Percentiles rank a stretch among this genome's conserved stretches.
Evolutionary conservation across 2,113 vertebrate genomes (phyloP).

Genomic region (Hyla sarda): DNA sequence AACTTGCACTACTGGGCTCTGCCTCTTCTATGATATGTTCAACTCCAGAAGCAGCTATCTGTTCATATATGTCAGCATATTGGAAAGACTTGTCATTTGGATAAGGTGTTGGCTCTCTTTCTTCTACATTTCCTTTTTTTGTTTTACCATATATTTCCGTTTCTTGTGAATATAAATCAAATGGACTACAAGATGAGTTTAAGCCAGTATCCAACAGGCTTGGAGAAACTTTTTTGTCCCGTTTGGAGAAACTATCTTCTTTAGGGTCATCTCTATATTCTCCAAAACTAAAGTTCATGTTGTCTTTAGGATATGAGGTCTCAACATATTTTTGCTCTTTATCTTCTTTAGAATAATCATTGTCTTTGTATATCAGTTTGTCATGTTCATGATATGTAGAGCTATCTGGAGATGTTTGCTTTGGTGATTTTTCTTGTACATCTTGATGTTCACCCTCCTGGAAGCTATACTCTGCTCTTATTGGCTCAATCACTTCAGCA

Average conservation of each 20-base stretch:
- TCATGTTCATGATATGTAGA: slow-evolving; percentile 47
- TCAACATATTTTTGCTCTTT: slow-evolving; percentile 1
- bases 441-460: not conserved
- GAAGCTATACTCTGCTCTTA: not conserved
- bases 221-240: slow-evolving; percentile 67
- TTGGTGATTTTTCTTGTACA: not conserved
- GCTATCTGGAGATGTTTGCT: not conserved
- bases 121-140: slow-evolving; percentile 68
- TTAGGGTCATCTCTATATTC: slow-evolving; percentile 26
- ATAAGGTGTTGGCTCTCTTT: slow-evolving; percentile 92
- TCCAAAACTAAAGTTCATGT: not conserved
- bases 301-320: slow-evolving; percentile 20
- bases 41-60: slow-evolving; percentile 70
- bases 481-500: not conserved
- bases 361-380: slow-evolving; percentile 26
- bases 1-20: slow-evolving; percentile 61
- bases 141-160: slow-evolving; percentile 63
- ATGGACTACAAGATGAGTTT: slow-evolving; percentile 50
- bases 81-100: slow-evolving; percentile 91
- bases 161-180: slow-evolving; percentile 57
- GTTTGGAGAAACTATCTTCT: not conserved
- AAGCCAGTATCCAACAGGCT: slow-evolving; percentile 57
- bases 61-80: slow-evolving; percentile 90
- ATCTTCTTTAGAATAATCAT: slow-evolving; percentile 25
- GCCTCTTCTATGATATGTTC: slow-evolving; percentile 63